Evolutionary conservation across 2,888 invertebrate species (phyloP), one percentile per base, ranked within the genome.

Genomic region (Torymus tubicola): DNA sequence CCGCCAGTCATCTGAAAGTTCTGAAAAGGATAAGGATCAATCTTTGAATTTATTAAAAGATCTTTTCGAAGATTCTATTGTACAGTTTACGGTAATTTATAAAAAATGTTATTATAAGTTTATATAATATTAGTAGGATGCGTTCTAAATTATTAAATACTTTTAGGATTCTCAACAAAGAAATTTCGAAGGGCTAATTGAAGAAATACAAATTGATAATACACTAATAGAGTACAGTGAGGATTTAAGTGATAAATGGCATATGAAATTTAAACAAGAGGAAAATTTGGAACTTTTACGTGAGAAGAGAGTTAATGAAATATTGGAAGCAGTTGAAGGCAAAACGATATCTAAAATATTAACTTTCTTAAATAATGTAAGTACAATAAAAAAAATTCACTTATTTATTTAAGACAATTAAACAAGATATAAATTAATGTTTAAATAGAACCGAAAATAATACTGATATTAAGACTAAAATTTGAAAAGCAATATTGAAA

Each of bases 271-370:
- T 87, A 88, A 85, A 50, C 81, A 67, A 0, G 81, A 86, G 58
- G 80, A 84, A 71, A 83, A 76, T 42, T 71, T 83, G 8, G 83
- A 77, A 80, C 78, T 77, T 2, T 50, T 82, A 16, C 91, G 93
- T 92, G 93, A 93, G 21, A 91, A 92, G 70, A 92, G 92, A 3
- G 90, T 95, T 5, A 91, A 93, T 60, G 94, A 95, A 61, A 90
- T 95, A 11, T 91, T 96, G 24, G 93, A 94, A 80, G 93, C 94
- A 80, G 91, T 96, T 4, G 95, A 96, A 86, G 96, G 96, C 0
- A 93, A 93, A 1, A 94, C 95, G 0, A 93, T 96, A 12, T 94
- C 95, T 0, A 94, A 94, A 11, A 93, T 95, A 50, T 91, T 97
- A 81, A 95, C 94, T 85, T 95, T 94, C 89, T 91, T 97, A 16